Base-by-base conservation (phyloP, 2,797 vertebrate species). In the Lithobates sylvaticus region DNA sequence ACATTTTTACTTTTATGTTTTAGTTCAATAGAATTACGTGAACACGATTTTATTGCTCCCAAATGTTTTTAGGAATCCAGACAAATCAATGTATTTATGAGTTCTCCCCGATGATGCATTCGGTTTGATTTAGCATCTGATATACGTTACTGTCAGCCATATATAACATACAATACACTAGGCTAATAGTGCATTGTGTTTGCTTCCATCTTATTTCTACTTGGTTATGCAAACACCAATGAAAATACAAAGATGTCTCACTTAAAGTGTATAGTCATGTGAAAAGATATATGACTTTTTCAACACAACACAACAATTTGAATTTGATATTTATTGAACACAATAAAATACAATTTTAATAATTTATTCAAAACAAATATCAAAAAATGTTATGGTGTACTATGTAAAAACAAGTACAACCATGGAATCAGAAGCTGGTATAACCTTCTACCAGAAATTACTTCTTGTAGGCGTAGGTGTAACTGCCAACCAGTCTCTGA, bases 61-160 rank as follows among this genome's bases (percentile, higher is more conserved):
- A 64, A 86, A 64, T 61, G 84, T 70, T 70, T 86, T 81, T 47
- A 86, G 67, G 78, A 86, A 86, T 86, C 76, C 80, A 82, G 73
- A 64, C 58, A 81, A 76, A 70, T 81, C 44, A 61, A 81, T 39
- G 58, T 76, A 81, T 75, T 76, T 77, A 86, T 64, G 26, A 21
- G n/a, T 67, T 81, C 23, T 65, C 32, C 74, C 36, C 68, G 73
- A 81, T 68, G 32, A 77, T 29, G 13, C 54, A 58, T 75, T 74
- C 26, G 18, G 61, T 73, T 68, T 85, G 75, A 80, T 72, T 86
- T 74, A 86, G 29, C 68, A 67, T 32, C 44, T 85, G 77, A 81
- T 81, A 76, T 65, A 81, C 76, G 16, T 65, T 70, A 5, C 34
- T 64, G 47, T 85, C 77, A 71, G 34, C 65, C 76, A 74, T 80